These are phyloP conservation scores for Lemur catta DNA, from an alignment of 2,797 vertebrate genomes.

Conservation along the genomic window DNA sequence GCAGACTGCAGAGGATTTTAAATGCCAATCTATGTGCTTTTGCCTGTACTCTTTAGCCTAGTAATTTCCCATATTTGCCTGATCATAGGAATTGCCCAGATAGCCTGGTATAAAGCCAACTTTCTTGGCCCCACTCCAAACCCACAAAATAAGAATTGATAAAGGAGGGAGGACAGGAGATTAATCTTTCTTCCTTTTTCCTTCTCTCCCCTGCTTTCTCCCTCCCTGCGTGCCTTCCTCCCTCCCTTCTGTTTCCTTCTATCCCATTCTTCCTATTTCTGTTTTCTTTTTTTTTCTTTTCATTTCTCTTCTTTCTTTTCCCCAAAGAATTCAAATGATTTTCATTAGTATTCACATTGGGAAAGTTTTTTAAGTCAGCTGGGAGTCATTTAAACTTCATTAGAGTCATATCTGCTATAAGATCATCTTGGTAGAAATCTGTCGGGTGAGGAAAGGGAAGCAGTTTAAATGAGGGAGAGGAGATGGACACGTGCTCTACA, in stretches of 20 bases:
- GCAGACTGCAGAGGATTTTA: background rate
- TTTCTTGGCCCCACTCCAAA: background rate
- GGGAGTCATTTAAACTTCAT: background rate
- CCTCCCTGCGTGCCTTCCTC: background rate
- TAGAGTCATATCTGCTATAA: background rate
- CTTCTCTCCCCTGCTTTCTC: fast-evolving
- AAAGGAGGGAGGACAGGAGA: background rate
- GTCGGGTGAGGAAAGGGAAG: background rate
- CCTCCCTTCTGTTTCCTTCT: too few relatives aligned
- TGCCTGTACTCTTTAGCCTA: background rate
- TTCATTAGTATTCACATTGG: background rate
- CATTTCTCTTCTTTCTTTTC: background rate
- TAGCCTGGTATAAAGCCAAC: background rate
- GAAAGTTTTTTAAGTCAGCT: background rate
- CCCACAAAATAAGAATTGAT: background rate
- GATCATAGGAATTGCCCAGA: background rate
- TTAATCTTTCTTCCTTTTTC: background rate
- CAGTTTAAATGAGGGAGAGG: background rate
- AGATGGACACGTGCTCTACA: background rate
- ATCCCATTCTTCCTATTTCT: fast-evolving
- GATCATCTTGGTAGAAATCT: background rate
- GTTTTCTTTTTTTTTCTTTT: too few relatives aligned
- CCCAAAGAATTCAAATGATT: background rate
- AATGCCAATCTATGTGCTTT: background rate
- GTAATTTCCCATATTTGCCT: background rate